These are phyloP conservation scores for Torymus tubicola DNA, from an alignment of 2,888 invertebrate species.

Conservation along the genomic window DNA sequence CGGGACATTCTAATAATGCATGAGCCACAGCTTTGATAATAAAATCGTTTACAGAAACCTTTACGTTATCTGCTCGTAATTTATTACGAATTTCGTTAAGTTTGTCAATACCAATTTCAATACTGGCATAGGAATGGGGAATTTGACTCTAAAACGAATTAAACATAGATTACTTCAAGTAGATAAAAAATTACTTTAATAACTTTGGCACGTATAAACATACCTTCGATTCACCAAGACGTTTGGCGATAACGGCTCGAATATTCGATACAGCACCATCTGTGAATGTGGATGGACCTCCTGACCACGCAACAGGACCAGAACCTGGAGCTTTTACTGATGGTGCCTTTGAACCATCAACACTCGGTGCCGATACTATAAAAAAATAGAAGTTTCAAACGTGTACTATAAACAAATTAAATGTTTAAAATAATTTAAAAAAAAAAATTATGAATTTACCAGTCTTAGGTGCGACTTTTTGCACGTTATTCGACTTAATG, in stretches of 20 bases:
- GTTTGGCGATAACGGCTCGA: conserved; percentile 81
- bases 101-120: conserved; percentile 78
- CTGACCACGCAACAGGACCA: conserved; percentile 8
- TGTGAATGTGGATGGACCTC: conserved; percentile 72
- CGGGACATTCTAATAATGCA: conserved; percentile 78
- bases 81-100: conserved; percentile 78
- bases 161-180: neutral
- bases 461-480: conserved; percentile 71
- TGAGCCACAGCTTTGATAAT: conserved; percentile 82
- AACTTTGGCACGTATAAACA: too few relatives aligned
- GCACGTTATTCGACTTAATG: conserved; percentile 76
- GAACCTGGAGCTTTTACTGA: neutral
- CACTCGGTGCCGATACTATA: conserved; percentile 46
- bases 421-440: neutral
- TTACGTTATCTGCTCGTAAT: conserved; percentile 77
- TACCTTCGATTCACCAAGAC: conserved; percentile 81
- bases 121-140: conserved; percentile 82
- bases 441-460: conserved; percentile 62
- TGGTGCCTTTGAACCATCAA: conserved; percentile 10
- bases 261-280: conserved; percentile 81
- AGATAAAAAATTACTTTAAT: neutral
- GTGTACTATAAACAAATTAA: too few relatives aligned
- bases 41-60: conserved; percentile 83
- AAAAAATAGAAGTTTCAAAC: conserved; percentile 3
- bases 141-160: conserved; percentile 77